These are phyloP conservation scores for Phanerotoma sp. DNA, from an alignment of 2,888 invertebrate species.

Conservation along the genomic window DNA sequence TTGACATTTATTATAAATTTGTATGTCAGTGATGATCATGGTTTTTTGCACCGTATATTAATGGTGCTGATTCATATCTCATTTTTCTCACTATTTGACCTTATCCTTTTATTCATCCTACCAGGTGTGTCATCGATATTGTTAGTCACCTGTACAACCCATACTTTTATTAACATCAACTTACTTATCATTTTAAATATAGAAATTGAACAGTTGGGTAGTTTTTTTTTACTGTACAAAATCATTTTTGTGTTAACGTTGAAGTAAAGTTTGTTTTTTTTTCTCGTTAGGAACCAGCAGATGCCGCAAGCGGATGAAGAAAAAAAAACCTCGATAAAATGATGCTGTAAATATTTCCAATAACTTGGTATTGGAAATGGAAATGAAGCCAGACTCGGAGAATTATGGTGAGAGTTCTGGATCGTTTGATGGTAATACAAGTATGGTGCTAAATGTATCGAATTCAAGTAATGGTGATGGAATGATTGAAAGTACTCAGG, in stretches of 20 bases:
- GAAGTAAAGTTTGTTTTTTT: background rate
- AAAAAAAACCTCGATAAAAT: background rate
- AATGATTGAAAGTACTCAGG: background rate
- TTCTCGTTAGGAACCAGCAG: background rate
- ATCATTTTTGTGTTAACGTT: background rate
- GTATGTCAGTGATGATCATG: background rate
- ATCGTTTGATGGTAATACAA: conserved; percentile 11
- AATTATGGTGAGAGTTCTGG: conserved; percentile 11
- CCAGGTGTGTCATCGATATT: too few species aligned
- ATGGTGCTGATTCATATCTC: background rate
- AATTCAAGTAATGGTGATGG: conserved; percentile 11
- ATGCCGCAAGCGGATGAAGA: background rate
- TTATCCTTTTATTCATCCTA: background rate
- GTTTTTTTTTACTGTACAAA: background rate
- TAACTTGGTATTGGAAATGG: conserved; percentile 11
- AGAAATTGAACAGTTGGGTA: background rate
- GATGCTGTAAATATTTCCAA: background rate
- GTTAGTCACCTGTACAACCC: too few species aligned
- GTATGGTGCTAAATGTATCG: conserved; percentile 14
- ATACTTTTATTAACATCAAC: too few species aligned
- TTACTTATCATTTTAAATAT: too few species aligned
- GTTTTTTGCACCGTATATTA: too few species aligned
- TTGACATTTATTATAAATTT: background rate
- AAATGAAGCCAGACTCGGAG: conserved; percentile 19
- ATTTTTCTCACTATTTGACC: background rate